Evolutionary conservation across 2,113 vertebrate species (phyloP).

Genomic region (Gallinago undulata): DNA sequence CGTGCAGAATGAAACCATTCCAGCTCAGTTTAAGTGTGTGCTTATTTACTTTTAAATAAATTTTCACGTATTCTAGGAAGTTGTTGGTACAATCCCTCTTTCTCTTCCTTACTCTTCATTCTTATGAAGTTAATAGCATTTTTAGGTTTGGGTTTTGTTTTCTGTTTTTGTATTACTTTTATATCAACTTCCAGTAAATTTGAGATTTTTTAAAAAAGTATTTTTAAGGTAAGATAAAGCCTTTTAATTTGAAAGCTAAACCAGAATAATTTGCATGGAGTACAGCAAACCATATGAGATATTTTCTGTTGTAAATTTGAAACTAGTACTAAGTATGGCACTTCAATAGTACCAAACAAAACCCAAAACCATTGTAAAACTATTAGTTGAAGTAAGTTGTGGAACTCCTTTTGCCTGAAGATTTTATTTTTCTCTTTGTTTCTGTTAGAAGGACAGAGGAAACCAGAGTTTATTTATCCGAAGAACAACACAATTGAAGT

Average conservation of each 20-base stretch:
- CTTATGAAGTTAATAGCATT: background rate
- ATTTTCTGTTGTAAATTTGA: background rate
- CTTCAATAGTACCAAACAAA: background rate
- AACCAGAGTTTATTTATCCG: slow-evolving; percentile 77
- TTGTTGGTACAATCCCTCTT: background rate
- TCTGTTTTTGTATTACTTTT: background rate
- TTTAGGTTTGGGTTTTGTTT: background rate
- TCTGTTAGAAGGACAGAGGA: slow-evolving; percentile 26
- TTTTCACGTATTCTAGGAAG: background rate
- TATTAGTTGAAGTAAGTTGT: background rate
- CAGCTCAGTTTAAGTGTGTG: background rate
- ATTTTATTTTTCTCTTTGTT: background rate
- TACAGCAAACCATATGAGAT: background rate
- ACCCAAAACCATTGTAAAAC: background rate
- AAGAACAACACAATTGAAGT: slow-evolving; percentile 75
- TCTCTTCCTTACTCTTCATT: background rate
- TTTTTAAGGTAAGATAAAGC: background rate
- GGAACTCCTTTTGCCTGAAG: background rate
- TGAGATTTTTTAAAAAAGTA: background rate
- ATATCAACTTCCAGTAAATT: background rate
- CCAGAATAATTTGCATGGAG: background rate
- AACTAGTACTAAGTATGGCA: background rate
- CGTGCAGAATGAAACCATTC: background rate
- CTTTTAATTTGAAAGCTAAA: background rate
- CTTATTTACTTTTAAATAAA: background rate